Conservation (phyloP, 2,113 vertebrate species). For the Bucco capensis region DNA sequence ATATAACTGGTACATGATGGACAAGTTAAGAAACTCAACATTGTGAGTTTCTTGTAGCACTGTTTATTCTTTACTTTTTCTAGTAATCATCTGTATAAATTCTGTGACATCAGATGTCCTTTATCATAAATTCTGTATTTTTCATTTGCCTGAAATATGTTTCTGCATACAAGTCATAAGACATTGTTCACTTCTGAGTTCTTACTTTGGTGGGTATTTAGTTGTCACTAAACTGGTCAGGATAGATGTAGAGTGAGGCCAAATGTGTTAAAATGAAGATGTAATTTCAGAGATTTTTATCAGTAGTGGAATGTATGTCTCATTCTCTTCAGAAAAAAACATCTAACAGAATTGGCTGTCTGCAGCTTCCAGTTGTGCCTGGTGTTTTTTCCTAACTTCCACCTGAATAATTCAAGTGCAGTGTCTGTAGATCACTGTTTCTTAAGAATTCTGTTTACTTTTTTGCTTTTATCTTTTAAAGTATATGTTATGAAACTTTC, state of each 20-base stretch:
- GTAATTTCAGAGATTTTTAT: neutral
- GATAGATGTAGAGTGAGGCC: neutral
- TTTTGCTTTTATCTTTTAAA: neutral
- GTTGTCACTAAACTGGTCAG: neutral
- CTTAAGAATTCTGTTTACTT: neutral
- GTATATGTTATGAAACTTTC: neutral
- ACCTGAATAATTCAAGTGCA: neutral
- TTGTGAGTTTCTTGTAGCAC: accelerated
- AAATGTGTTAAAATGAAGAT: neutral
- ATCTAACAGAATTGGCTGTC: neutral
- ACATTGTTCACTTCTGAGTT: neutral
- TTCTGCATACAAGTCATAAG: neutral
- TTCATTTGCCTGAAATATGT: neutral
- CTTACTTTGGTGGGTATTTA: neutral
- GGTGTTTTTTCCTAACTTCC: neutral
- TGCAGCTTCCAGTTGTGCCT: neutral
- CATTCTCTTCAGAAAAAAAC: neutral
- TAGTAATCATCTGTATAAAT: neutral
- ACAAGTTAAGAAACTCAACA: neutral
- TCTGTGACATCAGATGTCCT: neutral
- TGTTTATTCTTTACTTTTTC: neutral
- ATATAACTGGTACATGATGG: neutral
- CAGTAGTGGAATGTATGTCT: neutral
- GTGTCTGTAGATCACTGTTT: neutral
- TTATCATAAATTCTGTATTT: neutral